phyloP scores from a whole-genome alignment of 2,888 invertebrate genomes.

The Prosopocoilus inquinatus region DNA sequence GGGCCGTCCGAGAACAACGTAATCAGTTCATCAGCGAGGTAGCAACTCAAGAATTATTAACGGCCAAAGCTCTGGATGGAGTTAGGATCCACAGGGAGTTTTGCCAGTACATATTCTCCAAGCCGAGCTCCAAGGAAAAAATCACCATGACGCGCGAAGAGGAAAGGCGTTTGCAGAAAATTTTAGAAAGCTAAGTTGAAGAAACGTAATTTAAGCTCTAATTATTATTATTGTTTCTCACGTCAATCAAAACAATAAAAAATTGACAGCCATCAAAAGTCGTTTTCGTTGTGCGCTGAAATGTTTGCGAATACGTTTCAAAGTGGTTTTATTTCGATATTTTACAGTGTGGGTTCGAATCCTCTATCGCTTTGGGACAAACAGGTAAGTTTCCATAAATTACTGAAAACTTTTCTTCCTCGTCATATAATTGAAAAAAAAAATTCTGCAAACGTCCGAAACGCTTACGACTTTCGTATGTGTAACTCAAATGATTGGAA shows the following conservation, averaged over 20 bases:
- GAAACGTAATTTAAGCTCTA: too few relatives aligned
- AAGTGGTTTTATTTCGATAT: slow-evolving; percentile 65
- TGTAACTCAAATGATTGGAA: too few relatives aligned
- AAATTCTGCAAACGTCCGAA: background rate
- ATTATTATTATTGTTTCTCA: background rate
- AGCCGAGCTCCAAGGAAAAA: slow-evolving; percentile 36
- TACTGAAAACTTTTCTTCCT: background rate
- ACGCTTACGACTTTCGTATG: too few relatives aligned
- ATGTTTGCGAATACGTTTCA: slow-evolving; percentile 70
- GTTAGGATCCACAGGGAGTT: slow-evolving; percentile 65
- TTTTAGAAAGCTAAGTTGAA: slow-evolving; percentile 26
- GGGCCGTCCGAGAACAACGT: slow-evolving; percentile 54
- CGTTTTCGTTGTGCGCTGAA: slow-evolving; percentile 24
- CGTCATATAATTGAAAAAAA: background rate
- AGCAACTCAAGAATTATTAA: slow-evolving; percentile 60
- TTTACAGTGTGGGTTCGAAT: slow-evolving; percentile 66
- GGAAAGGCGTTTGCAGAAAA: slow-evolving; percentile 37
- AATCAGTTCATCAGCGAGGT: slow-evolving; percentile 63
- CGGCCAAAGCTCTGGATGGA: slow-evolving; percentile 62
- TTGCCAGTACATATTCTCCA: slow-evolving; percentile 56
- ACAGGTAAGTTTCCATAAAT: slow-evolving; percentile 50
- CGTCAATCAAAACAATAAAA: slow-evolving; percentile 5
- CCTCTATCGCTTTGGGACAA: slow-evolving; percentile 66
- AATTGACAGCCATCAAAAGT: slow-evolving; percentile 14
- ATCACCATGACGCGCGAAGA: slow-evolving; percentile 41